Conservation (phyloP, 2,113 vertebrate genomes). For the Gasterosteus aculeatus region DNA sequence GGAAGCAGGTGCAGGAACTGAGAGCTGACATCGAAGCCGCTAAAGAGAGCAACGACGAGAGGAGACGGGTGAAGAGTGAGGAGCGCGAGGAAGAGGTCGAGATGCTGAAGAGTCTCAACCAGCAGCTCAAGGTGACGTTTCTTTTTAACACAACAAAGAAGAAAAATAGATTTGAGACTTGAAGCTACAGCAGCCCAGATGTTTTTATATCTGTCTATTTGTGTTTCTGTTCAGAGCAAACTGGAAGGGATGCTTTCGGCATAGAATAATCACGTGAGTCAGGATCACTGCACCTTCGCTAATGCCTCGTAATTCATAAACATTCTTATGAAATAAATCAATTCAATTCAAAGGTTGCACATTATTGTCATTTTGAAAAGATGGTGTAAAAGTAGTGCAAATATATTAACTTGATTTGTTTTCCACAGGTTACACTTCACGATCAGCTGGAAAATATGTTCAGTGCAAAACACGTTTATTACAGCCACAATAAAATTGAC, state of each 20-base stretch:
- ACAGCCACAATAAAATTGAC: too few relatives aligned
- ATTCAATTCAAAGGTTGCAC: too few relatives aligned
- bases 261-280: slow-evolving; percentile 67
- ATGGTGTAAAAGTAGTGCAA: too few relatives aligned
- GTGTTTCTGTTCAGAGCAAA: slow-evolving; percentile 84
- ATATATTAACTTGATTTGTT: too few relatives aligned
- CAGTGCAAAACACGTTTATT: too few relatives aligned
- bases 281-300: too few relatives aligned
- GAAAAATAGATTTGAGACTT: not conserved
- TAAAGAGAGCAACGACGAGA: slow-evolving; percentile 85
- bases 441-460: too few relatives aligned
- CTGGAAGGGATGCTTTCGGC: slow-evolving; percentile 87
- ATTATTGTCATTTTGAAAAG: too few relatives aligned
- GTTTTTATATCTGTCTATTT: not conserved
- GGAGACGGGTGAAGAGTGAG: slow-evolving; percentile 86
- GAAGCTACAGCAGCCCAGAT: not conserved
- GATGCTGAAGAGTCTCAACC: slow-evolving; percentile 86
- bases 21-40: slow-evolving; percentile 85
- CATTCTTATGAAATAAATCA: too few relatives aligned
- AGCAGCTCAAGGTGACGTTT: slow-evolving; percentile 89
- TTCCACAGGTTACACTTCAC: too few relatives aligned
- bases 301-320: too few relatives aligned
- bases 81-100: slow-evolving; percentile 88
- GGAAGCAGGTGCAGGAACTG: slow-evolving; percentile 85
- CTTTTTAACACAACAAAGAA: not conserved